These are phyloP conservation scores for Papilio dardanus DNA, from an alignment of 1,140 invertebrate genomes.

Conservation along the genomic window DNA sequence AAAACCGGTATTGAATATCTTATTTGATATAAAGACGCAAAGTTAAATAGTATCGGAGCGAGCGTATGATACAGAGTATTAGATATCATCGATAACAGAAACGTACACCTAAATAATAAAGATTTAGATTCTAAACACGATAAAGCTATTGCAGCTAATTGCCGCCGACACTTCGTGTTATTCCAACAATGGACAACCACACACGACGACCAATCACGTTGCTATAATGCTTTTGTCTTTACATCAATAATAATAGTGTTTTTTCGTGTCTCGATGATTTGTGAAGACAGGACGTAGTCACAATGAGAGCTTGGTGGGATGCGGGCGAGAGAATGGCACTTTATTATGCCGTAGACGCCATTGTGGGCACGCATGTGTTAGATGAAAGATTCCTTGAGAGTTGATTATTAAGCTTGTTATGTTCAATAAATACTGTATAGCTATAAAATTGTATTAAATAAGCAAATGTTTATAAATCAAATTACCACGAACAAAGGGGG, in stretches of 20 bases:
- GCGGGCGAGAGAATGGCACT: conserved; percentile 65
- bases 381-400: conserved; percentile 44
- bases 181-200: conserved; percentile 56
- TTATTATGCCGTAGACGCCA: conserved; percentile 51
- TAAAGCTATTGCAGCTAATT: conserved; percentile 63
- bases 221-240: conserved; percentile 62
- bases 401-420: neutral
- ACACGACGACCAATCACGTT: conserved; percentile 61
- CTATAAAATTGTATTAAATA: conserved; percentile 33
- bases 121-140: conserved; percentile 51
- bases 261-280: conserved; percentile 64
- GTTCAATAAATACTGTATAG: neutral
- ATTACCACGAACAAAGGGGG: conserved; percentile 35
- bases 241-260: conserved; percentile 56
- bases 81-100: conserved; percentile 35
- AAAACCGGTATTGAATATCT: conserved; percentile 35
- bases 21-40: conserved; percentile 30
- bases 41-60: conserved; percentile 26
- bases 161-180: conserved; percentile 50
- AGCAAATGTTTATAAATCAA: conserved; percentile 42
- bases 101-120: conserved; percentile 38
- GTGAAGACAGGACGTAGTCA: conserved; percentile 67
- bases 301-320: conserved; percentile 61
- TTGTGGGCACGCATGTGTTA: conserved; percentile 59
- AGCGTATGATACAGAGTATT: conserved; percentile 24